phyloP scores from a whole-genome alignment of 2,888 invertebrate genomes.

The Eristalis tenax region DNA sequence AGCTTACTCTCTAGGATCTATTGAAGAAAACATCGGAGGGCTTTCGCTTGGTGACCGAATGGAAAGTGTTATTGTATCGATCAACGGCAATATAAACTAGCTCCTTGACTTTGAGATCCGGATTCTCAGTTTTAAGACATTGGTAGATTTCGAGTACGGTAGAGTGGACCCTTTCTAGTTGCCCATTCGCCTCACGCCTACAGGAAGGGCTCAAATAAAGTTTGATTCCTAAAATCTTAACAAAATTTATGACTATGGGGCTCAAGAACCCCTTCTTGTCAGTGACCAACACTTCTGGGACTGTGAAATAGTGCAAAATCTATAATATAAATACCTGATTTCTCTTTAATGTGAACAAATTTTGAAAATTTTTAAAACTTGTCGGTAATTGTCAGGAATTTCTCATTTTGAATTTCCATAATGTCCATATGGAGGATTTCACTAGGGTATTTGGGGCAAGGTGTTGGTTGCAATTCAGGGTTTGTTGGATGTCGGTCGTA shows the following conservation, averaged over 20 bases:
- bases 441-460: no score
- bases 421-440: no score
- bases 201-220: no score
- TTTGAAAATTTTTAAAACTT: no score
- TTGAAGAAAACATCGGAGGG: not conserved
- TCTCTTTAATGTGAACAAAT: constrained; percentile 32
- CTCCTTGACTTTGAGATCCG: no score
- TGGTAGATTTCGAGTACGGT: not conserved
- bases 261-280: not conserved
- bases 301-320: constrained; percentile 35
- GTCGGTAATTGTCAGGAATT: not conserved
- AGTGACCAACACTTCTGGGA: constrained; percentile 7
- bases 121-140: not conserved
- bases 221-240: no score
- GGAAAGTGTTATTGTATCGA: not conserved
- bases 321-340: constrained; percentile 23
- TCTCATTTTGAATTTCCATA: not conserved
- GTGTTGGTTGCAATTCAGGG: no score
- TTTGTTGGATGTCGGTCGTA: no score
- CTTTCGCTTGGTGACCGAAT: not conserved
- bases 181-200: no score
- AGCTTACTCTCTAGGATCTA: not conserved
- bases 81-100: not conserved
- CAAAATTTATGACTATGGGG: no score
- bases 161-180: no score